phyloP scores from a whole-genome alignment of 2,797 vertebrate genomes.

The Cossypha caffra region DNA sequence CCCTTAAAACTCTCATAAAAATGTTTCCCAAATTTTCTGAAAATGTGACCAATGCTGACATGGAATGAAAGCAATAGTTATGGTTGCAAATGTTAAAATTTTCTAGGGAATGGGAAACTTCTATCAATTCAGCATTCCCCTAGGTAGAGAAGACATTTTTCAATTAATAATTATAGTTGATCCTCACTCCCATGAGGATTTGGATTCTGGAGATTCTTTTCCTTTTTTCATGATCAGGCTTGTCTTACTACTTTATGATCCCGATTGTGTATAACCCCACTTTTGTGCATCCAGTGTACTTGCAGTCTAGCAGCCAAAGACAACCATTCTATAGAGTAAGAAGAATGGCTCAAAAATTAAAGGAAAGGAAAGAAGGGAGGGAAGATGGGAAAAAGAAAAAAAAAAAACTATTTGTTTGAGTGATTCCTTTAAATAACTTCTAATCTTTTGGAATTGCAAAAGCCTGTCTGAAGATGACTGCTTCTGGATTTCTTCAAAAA shows the following conservation, averaged over 20 bases:
- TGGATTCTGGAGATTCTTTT: background rate
- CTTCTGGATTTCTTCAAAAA: background rate
- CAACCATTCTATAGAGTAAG: background rate
- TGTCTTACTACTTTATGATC: background rate
- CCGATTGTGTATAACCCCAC: background rate
- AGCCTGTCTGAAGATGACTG: background rate
- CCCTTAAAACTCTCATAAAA: background rate
- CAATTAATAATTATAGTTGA: background rate
- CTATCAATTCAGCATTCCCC: background rate
- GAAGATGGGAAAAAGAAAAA: background rate
- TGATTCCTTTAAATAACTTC: background rate
- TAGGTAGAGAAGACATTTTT: background rate
- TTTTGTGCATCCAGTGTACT: background rate
- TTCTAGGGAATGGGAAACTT: background rate
- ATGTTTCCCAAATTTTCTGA: background rate
- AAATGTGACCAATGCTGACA: background rate
- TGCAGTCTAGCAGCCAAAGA: background rate
- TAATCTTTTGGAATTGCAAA: background rate
- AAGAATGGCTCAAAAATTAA: background rate
- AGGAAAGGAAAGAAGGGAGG: background rate
- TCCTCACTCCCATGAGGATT: background rate
- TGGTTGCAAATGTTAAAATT: background rate
- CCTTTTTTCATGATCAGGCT: background rate
- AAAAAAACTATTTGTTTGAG: accelerated
- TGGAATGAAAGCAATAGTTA: background rate